Conservation (phyloP, 2,113 vertebrate species). For the Hemiprocne comata region DNA sequence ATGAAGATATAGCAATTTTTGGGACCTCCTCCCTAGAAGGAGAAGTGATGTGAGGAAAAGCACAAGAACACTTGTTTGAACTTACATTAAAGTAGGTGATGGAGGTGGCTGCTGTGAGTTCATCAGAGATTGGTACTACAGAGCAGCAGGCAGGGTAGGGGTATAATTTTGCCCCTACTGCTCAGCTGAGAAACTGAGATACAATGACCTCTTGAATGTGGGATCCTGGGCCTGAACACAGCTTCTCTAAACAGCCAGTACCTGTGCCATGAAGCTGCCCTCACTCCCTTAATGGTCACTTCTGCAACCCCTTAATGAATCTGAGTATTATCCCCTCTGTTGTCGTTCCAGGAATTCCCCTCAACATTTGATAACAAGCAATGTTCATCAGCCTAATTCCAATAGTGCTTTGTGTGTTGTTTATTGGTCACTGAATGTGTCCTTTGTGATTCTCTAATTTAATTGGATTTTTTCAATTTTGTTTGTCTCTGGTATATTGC, state of each 20-base stretch:
- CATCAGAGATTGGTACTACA: neutral
- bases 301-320: neutral
- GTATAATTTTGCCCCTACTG: neutral
- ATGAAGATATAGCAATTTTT: neutral
- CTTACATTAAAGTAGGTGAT: neutral
- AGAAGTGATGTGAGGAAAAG: neutral
- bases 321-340: neutral
- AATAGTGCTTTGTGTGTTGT: conserved; percentile 8
- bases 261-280: neutral
- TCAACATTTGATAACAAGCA: neutral
- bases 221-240: neutral
- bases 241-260: neutral
- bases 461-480: conserved; percentile 50
- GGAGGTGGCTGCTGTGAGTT: neutral
- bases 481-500: conserved; percentile 19
- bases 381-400: neutral
- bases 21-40: neutral
- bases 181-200: neutral
- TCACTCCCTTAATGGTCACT: neutral
- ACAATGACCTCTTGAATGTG: neutral
- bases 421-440: conserved; percentile 31
- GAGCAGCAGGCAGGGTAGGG: neutral
- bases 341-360: neutral
- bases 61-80: neutral
- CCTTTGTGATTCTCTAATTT: conserved; percentile 38